These are phyloP conservation scores for Lasioglossum calceatum DNA, from an alignment of 2,888 invertebrate genomes.

Conservation along the genomic window DNA sequence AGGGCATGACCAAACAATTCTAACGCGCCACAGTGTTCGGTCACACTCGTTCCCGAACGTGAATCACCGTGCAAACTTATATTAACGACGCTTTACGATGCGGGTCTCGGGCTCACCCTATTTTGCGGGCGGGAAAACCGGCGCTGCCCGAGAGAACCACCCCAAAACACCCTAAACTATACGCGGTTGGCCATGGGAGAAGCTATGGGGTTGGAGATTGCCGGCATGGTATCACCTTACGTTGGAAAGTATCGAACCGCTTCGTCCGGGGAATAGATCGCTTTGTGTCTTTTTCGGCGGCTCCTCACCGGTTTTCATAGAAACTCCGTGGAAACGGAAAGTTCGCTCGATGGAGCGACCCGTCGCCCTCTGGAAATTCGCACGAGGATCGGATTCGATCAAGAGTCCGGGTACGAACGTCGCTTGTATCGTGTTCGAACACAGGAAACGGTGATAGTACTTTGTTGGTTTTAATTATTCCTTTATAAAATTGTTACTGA, in stretches of 20 bases:
- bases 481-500: neutral
- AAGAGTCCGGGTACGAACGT: neutral
- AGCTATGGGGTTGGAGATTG: slow-evolving; percentile 33
- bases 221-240: slow-evolving; percentile 46
- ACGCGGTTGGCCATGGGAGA: slow-evolving; percentile 30
- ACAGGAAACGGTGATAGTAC: neutral
- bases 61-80: slow-evolving; percentile 79
- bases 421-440: neutral
- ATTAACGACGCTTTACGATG: slow-evolving; percentile 79
- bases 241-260: neutral
- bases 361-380: neutral
- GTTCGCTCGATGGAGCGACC: neutral
- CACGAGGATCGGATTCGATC: neutral
- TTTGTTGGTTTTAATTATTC: neutral
- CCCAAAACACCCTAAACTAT: slow-evolving; percentile 43
- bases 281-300: neutral
- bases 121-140: slow-evolving; percentile 50
- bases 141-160: slow-evolving; percentile 40
- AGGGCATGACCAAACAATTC: neutral
- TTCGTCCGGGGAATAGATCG: neutral
- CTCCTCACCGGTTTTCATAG: neutral
- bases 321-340: neutral
- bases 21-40: neutral
- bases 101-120: slow-evolving; percentile 57
- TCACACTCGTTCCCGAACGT: slow-evolving; percentile 58